These are phyloP conservation scores for Antechinus stuartii DNA, from an alignment of 2,113 vertebrate species.

Conservation along the genomic window DNA sequence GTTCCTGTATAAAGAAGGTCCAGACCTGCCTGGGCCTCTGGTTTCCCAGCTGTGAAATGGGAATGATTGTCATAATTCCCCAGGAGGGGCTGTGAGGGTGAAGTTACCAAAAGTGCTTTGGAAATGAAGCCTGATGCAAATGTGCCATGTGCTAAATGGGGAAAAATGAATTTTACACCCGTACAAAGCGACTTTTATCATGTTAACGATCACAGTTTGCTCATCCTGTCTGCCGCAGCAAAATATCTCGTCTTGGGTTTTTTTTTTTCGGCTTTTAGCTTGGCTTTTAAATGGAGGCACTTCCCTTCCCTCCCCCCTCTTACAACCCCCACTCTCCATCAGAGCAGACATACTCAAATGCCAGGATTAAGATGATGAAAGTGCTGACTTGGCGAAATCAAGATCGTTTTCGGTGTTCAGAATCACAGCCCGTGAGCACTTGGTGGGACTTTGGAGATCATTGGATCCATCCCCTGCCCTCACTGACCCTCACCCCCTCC, in stretches of 20 bases:
- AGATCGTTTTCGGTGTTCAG: slow-evolving; percentile 21
- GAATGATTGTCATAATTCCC: slow-evolving; percentile 43
- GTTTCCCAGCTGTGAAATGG: slow-evolving; percentile 37
- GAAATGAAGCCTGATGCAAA: slow-evolving; percentile 73
- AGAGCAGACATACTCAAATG: slow-evolving; percentile 71
- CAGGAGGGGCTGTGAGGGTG: slow-evolving; percentile 46
- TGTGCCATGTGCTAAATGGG: slow-evolving; percentile 80
- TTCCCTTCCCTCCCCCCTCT: not conserved
- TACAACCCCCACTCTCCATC: not conserved
- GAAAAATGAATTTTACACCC: slow-evolving; percentile 82
- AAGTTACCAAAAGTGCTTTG: slow-evolving; percentile 30
- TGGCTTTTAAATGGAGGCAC: slow-evolving; percentile 75
- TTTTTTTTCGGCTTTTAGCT: slow-evolving; percentile 68
- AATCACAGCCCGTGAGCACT: not conserved
- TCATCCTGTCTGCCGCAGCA: slow-evolving; percentile 77
- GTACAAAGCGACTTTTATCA: slow-evolving; percentile 83
- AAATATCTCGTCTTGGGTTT: slow-evolving; percentile 72
- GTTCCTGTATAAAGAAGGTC: not conserved
- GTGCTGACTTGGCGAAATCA: slow-evolving; percentile 70
- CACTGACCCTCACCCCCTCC: not conserved
- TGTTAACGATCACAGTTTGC: slow-evolving; percentile 80
- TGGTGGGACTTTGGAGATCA: not conserved
- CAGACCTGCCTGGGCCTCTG: not conserved
- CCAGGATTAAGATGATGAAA: slow-evolving; percentile 69
- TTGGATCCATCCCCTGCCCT: not conserved